Conservation (phyloP, 2,888 invertebrate genomes). For the Watsonalla cultraria region DNA sequence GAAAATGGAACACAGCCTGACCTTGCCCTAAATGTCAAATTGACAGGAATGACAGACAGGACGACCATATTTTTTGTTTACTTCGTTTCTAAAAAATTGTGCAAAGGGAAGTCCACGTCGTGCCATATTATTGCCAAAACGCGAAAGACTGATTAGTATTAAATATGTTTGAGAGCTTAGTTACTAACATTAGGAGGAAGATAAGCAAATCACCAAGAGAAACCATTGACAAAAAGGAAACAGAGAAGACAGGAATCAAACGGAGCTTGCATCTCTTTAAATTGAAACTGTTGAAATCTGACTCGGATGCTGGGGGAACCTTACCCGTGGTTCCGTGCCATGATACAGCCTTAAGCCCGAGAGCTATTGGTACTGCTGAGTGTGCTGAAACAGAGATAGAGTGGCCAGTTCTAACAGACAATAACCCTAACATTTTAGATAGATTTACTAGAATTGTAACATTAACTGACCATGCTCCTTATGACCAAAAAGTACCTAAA, state of each 20-base stretch:
- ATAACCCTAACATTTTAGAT: slow-evolving; percentile 66
- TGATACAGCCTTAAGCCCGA: slow-evolving; percentile 72
- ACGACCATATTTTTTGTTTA: slow-evolving; percentile 42
- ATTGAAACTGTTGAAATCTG: slow-evolving; percentile 45
- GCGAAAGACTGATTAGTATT: slow-evolving; percentile 65
- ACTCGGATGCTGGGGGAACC: slow-evolving; percentile 28
- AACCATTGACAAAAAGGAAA: slow-evolving; percentile 33
- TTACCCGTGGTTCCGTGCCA: slow-evolving; percentile 45
- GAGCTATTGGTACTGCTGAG: slow-evolving; percentile 70
- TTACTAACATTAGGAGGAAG: slow-evolving; percentile 63
- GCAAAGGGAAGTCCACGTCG: slow-evolving; percentile 42
- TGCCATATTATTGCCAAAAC: slow-evolving; percentile 64
- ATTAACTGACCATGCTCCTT: slow-evolving; percentile 36
- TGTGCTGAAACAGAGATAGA: slow-evolving; percentile 71
- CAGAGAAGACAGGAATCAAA: slow-evolving; percentile 54
- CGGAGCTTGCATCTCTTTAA: slow-evolving; percentile 55
- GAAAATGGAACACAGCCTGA: slow-evolving; percentile 51
- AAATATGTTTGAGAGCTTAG: slow-evolving; percentile 69
- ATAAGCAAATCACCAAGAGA: slow-evolving; percentile 59
- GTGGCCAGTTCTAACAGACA: slow-evolving; percentile 75
- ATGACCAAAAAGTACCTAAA: slow-evolving; percentile 45
- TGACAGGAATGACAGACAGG: slow-evolving; percentile 51
- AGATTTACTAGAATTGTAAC: slow-evolving; percentile 70
- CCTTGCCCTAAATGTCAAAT: slow-evolving; percentile 73
- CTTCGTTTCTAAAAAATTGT: slow-evolving; percentile 24